Base-by-base conservation (phyloP, 2,113 vertebrate genomes). In the Scomber japonicus region DNA sequence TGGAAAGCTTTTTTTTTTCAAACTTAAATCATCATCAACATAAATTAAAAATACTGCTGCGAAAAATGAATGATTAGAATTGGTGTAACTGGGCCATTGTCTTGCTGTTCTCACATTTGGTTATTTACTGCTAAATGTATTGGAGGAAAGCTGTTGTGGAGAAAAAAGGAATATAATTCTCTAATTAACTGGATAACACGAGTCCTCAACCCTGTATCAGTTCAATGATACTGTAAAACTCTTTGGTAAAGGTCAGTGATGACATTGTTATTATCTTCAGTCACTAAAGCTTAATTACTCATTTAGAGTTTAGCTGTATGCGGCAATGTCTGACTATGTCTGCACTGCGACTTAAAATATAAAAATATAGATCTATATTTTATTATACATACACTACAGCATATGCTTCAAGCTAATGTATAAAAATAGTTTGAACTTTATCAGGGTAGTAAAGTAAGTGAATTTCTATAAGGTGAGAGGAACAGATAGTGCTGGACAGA, bases 181-280 rank as follows among this genome's bases (percentile, higher is more conserved):
- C 45, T 66, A 68, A 79, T 80, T 76, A 75, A 68, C 10, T 54
- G 68, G 65, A 64, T 19, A 80, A 19, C 3, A 35, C 1, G 2
- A 76, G 27, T 53, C 4, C 55, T 60, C 30, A 77, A 74, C 75
- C 51, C 11, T 3, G 5, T 35, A 54, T 57, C 49, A 27, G 16
- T 56, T 72, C 45, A 17, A 11, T 56, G 24, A 27, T 27, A 27
- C 24, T 27, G 13, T 11, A 16, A 19, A 60, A 17, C 55, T 64
- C 40, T 54, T 48, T 24, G 50, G 30, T 62, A 71, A 83, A 85
- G 77, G 73, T 74, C 71, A 65, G 51, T 10, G 24, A 21, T 75
- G 60, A 54, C 27, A 51, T 7, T 46, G 31, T 63, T 50, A 45
- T 54, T 44, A 51, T 24, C 44, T 35, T 69, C 35, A 73, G 53